Percentiles rank a stretch among this genome's conserved stretches.
Conservation (phyloP, 2,797 vertebrate species). For the Aselliscus stoliczkanus region DNA sequence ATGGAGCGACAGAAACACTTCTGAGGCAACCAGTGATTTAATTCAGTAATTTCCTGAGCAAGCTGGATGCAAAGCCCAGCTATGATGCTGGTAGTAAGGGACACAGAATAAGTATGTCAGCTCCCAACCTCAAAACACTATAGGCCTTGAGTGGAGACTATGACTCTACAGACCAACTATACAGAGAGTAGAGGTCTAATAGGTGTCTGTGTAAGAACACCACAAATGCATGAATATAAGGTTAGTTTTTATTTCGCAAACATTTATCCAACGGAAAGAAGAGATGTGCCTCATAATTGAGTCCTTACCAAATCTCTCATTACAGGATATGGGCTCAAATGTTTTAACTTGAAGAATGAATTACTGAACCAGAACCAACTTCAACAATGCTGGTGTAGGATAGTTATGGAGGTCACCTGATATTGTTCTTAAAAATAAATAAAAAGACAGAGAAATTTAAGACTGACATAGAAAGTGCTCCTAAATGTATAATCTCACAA, state of each 20-base stretch:
- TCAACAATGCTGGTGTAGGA: background rate
- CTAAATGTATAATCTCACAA: background rate
- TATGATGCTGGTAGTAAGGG: background rate
- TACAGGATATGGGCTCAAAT: background rate
- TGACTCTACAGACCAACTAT: background rate
- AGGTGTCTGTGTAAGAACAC: background rate
- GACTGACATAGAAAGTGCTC: background rate
- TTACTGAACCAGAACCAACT: background rate
- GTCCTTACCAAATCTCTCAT: background rate
- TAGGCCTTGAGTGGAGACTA: background rate
- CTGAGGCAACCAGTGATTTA: background rate
- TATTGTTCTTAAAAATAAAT: background rate
- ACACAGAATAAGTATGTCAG: background rate
- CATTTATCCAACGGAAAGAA: background rate
- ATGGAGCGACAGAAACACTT: background rate
- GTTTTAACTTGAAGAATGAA: background rate
- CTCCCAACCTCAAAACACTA: background rate
- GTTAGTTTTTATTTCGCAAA: background rate
- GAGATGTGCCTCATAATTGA: background rate
- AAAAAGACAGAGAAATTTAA: conserved; percentile 24
- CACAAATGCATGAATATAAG: background rate
- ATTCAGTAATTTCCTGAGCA: background rate
- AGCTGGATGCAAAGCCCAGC: background rate
- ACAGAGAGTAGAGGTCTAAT: background rate
- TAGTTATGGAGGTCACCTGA: background rate